Conservation (phyloP, 2,113 vertebrate genomes). For the Erpornis zantholeuca region DNA sequence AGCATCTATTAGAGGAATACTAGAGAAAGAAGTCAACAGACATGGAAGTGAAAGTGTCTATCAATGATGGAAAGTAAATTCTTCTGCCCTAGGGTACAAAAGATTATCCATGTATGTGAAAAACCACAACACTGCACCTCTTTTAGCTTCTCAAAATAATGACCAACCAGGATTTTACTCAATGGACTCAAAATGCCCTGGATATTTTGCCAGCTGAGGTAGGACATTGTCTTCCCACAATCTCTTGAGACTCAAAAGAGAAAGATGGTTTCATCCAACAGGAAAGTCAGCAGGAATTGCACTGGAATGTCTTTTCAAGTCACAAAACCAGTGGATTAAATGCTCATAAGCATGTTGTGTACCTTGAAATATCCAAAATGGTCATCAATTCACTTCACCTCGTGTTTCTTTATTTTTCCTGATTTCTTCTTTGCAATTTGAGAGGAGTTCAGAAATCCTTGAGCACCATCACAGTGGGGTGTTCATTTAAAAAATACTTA, state of each 20-base stretch:
- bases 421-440: background rate
- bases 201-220: background rate
- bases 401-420: background rate
- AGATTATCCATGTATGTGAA: background rate
- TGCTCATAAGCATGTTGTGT: background rate
- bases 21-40: background rate
- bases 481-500: background rate
- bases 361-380: constrained; percentile 26
- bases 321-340: background rate
- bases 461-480: fast-evolving
- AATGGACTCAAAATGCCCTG: background rate
- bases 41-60: background rate
- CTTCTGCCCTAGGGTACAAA: background rate
- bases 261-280: background rate
- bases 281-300: background rate
- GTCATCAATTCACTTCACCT: background rate
- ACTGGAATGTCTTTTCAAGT: constrained; percentile 5
- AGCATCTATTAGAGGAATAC: background rate
- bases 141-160: background rate
- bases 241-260: fast-evolving
- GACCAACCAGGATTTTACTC: background rate
- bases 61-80: background rate
- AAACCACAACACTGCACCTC: background rate
- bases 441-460: background rate
- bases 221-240: background rate